phyloP scores from a whole-genome alignment of 2,888 invertebrate species.

The Diabrotica balteata region DNA sequence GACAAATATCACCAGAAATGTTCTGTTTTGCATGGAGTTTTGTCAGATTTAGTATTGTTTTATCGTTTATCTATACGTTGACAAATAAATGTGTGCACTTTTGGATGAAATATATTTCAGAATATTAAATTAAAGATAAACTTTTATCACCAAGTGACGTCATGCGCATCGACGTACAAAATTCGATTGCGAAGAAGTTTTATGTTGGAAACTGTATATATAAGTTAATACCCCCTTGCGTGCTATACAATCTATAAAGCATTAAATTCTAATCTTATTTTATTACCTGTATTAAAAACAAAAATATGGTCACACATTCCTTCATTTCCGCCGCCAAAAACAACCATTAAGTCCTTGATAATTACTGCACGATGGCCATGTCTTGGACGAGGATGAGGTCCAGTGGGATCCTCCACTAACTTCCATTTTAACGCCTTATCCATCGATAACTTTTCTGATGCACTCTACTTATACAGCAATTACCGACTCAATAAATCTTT shows the following conservation, averaged over 20 bases:
- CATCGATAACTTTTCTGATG: slow-evolving; percentile 75
- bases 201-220: too few species aligned
- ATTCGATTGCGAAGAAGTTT: too few species aligned
- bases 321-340: slow-evolving; percentile 99
- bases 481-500: slow-evolving; percentile 43
- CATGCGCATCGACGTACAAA: too few species aligned
- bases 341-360: slow-evolving; percentile 99
- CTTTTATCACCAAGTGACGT: too few species aligned
- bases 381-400: slow-evolving; percentile 94
- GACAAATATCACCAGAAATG: too few species aligned
- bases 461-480: slow-evolving; percentile 51
- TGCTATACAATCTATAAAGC: slow-evolving; percentile 56
- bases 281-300: slow-evolving; percentile 95
- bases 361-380: slow-evolving; percentile 99
- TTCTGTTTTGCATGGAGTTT: too few species aligned
- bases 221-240: slow-evolving; percentile 40
- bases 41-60: too few species aligned
- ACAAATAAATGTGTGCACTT: too few species aligned
- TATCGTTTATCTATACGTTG: too few species aligned
- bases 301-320: slow-evolving; percentile 99
- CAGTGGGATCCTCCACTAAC: slow-evolving; percentile 90
- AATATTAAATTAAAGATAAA: too few species aligned
- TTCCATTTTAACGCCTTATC: slow-evolving; percentile 97
- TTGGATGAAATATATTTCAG: too few species aligned
- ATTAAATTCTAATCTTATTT: slow-evolving; percentile 40